Evolutionary conservation across 2,888 invertebrate species (phyloP).

Genomic region (Phragmatobia fuliginosa): DNA sequence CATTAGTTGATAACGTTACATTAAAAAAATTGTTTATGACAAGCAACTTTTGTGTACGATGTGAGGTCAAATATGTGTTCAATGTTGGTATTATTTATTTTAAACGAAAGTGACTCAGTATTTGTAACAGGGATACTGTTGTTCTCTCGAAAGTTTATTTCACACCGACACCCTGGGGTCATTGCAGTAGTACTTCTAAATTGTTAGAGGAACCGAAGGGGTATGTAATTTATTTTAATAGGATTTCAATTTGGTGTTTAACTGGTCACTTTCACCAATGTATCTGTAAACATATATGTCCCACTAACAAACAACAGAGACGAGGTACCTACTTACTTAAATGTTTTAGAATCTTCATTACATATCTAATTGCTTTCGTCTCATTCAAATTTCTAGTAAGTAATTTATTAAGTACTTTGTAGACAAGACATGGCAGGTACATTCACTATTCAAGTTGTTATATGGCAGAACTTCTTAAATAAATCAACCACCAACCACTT

Average conservation of each 20-base stretch:
- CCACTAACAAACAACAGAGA: not conserved
- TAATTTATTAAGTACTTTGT: not conserved
- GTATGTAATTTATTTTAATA: too few relatives aligned
- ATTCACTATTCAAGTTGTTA: not conserved
- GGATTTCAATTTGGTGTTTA: too few relatives aligned
- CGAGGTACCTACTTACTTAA: not conserved
- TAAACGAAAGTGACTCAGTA: not conserved
- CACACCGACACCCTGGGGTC: not conserved
- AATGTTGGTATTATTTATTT: not conserved
- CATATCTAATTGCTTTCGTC: too few relatives aligned
- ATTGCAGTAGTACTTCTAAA: not conserved
- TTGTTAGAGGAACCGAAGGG: not conserved
- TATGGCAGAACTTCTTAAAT: constrained; percentile 9
- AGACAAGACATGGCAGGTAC: not conserved
- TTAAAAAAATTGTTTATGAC: constrained; percentile 3
- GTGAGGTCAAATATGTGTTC: not conserved
- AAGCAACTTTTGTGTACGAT: constrained; percentile 4
- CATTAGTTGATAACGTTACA: constrained; percentile 8
- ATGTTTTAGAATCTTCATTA: too few relatives aligned
- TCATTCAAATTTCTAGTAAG: too few relatives aligned
- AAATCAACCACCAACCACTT: constrained; percentile 8
- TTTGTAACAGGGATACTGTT: not conserved
- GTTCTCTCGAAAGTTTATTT: not conserved
- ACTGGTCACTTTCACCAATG: too few relatives aligned
- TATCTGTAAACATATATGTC: too few relatives aligned